Evolutionary conservation across 2,113 vertebrate genomes (phyloP).

Genomic region (Notechis scutatus): DNA sequence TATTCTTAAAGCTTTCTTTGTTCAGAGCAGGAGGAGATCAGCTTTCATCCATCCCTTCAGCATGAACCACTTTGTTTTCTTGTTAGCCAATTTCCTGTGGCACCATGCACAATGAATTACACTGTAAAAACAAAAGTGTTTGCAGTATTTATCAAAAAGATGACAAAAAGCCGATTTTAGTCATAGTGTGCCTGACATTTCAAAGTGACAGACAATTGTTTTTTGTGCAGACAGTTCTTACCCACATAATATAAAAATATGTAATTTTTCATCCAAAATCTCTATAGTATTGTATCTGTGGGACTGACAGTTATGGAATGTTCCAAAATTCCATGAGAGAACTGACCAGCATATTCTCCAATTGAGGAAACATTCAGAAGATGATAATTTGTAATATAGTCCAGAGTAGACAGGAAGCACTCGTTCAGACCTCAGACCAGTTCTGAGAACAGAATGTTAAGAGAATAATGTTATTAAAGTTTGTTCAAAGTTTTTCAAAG

Average conservation of each 20-base stretch:
- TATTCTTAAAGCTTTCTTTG: neutral
- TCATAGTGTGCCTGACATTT: slow-evolving; percentile 52
- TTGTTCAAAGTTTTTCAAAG: neutral
- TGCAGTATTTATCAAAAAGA: neutral
- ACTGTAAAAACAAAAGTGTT: neutral
- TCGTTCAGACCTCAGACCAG: neutral
- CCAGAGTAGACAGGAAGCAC: neutral
- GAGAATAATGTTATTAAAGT: neutral
- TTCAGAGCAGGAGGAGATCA: neutral
- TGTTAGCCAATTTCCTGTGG: neutral
- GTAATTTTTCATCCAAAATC: neutral
- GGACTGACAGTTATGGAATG: slow-evolving; percentile 38
- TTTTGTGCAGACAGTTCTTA: slow-evolving; percentile 44
- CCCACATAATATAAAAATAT: slow-evolving; percentile 41
- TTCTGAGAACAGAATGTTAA: slow-evolving; percentile 27
- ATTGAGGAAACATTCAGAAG: neutral
- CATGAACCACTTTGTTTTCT: neutral
- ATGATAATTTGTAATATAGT: neutral
- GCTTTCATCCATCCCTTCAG: neutral
- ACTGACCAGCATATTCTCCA: slow-evolving; percentile 48
- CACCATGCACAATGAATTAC: neutral
- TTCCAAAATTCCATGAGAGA: slow-evolving; percentile 34
- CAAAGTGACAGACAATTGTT: slow-evolving; percentile 48
- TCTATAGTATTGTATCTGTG: slow-evolving; percentile 19
- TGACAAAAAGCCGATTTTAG: slow-evolving; percentile 50